Conservation (phyloP, 2,888 invertebrate genomes). For the Melieria crassipennis region DNA sequence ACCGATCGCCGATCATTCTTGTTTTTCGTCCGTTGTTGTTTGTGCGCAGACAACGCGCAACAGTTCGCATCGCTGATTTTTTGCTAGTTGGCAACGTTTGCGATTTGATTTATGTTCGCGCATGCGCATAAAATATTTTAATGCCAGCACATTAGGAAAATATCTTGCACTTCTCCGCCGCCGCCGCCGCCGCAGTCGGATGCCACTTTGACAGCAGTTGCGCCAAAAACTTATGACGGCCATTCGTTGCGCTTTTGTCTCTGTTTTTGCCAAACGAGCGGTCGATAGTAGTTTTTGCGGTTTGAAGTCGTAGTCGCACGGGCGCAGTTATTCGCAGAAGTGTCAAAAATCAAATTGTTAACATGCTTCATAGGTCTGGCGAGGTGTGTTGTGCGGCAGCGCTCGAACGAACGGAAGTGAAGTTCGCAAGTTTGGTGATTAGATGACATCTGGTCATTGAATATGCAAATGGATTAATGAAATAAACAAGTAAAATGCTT, state of each 20-base stretch:
- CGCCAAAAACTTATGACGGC: too few species aligned
- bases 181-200: neutral
- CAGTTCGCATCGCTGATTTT: too few species aligned
- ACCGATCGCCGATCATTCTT: constrained; percentile 36
- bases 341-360: neutral
- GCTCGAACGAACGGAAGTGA: too few species aligned
- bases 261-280: neutral
- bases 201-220: too few species aligned
- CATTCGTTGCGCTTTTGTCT: too few species aligned
- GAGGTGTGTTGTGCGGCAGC: too few species aligned
- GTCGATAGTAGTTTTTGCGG: too few species aligned
- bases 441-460: too few species aligned
- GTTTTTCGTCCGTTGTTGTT: neutral
- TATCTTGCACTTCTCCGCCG: constrained; percentile 31
- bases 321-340: neutral
- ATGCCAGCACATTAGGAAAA: constrained; percentile 42
- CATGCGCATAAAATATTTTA: constrained; percentile 44
- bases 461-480: too few species aligned
- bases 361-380: neutral
- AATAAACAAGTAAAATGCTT: too few species aligned
- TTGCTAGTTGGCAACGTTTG: neutral
- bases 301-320: neutral
- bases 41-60: too few species aligned
- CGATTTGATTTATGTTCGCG: constrained; percentile 44
- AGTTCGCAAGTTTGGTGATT: too few species aligned